Base-by-base conservation (phyloP, 2,888 invertebrate species). In the Aphodius sticticus region DNA sequence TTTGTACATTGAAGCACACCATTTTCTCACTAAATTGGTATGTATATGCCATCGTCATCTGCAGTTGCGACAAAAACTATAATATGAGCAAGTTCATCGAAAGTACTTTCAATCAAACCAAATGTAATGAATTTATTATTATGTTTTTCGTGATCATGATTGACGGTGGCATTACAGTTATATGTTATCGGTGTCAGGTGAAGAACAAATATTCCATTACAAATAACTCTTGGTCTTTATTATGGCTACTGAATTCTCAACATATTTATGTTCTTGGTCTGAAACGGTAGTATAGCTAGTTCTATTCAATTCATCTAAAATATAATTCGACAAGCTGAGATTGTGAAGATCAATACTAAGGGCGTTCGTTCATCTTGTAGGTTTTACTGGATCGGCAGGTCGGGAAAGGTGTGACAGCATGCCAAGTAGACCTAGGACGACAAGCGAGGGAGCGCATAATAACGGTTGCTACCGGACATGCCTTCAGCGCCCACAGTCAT, bases 371-470 rank as follows among this genome's bases (percentile, higher is more conserved):
- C 37, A 76, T 80, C 53, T 80, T 80, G 12, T 77, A 81, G 83
- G 81, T 75, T 77, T 85, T 84, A 15, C 84, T 84, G 86, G 85
- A 78, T 77, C 70, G 78, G 37, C n/a, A 84, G 76, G 91, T 80
- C 91, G 96, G 76, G 95, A 94, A 84, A 92, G 96, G 80, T 95
- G 95, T 88, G 96, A 96, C 88, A 96, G 96, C 81, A 93, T 96
- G 91, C 96, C 96, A 3, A 93, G 95, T 14, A 91, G 96, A 81
- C 92, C 94, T 69, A 91, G 94, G 69, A 93, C 93, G 14, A 91
- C 91, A 71, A 93, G 93, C 85, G 94, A 94, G 86, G 92, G 92
- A 86, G 92, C 89, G 90, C 70, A 86, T 90, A 81, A 87, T 89
- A 16, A 80, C n/a, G 15, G 35, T 35, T 74, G 74, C 35, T 82